Evolutionary conservation across 2,113 vertebrate species (phyloP), one percentile per base, ranked within the genome.

Genomic region (Ceratotherium simum): DNA sequence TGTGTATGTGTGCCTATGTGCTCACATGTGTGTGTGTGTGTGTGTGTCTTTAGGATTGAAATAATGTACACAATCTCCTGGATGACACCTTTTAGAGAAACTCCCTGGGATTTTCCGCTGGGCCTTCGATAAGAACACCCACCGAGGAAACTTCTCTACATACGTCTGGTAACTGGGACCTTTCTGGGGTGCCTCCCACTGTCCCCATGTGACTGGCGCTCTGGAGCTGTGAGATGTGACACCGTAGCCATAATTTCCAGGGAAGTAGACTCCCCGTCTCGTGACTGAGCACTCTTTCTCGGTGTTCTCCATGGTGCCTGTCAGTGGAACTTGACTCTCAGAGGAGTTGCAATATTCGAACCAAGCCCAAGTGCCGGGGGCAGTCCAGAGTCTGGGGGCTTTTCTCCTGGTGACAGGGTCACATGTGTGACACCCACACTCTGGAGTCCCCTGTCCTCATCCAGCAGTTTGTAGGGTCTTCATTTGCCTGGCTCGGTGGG

Each of bases 341-440:
- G 6, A 70, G 36, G 20, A 56, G 20, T 23, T 29, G 33, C 18
- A 7, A 6, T 76, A 25, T 79, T 82, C 6, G 79, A 62, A 48
- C 13, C 17, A 6, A 3, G 1, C 36, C 33, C 39, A 9, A 42
- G 39, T 2, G n/a, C 58, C 46, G 12, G 14, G 18, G 39, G n/a
- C 87, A 54, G 69, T 54, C 5, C 89, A 88, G 25, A 3, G 1
- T 5, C 78, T 93, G 67, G 42, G 64, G 54, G 8, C 29, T 51
- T 36, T 72, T 54, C n/a, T 25, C 27, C 58, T 58, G 25, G 46
- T 33, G 25, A 81, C 36, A 46, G 39, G 62, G 5, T 36, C 48
- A 9, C 4, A 0, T 5, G 36, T 51, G n/a, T 3, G 20, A 8
- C 0, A 2, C 21, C 17, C 6, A 20, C 12, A 12, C 27, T n/a